These are phyloP conservation scores for Pyralis farinalis DNA, from an alignment of 2,888 invertebrate species.

Conservation along the genomic window DNA sequence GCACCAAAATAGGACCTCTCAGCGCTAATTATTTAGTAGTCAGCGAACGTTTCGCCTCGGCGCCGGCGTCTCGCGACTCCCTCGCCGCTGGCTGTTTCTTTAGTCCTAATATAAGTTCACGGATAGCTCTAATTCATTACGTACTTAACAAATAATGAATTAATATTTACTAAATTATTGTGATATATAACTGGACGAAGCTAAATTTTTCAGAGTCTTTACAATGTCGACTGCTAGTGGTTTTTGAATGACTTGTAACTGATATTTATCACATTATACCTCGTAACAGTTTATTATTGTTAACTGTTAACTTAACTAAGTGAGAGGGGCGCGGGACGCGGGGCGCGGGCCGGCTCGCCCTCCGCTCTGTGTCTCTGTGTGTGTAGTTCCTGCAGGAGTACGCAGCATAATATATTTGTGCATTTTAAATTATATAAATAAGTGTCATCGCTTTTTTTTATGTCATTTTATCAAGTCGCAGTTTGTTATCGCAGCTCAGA, in stretches of 20 bases:
- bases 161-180: constrained; percentile 55
- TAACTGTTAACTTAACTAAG: constrained; percentile 58
- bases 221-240: constrained; percentile 59
- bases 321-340: constrained; percentile 10
- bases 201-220: constrained; percentile 66
- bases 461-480: no score
- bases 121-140: not conserved
- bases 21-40: constrained; percentile 2
- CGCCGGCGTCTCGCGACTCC: not conserved
- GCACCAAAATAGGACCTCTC: constrained; percentile 3
- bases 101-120: constrained; percentile 2
- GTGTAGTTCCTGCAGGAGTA: no score
- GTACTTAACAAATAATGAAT: constrained; percentile 19
- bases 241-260: constrained; percentile 52
- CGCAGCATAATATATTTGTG: no score
- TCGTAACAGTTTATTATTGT: constrained; percentile 71
- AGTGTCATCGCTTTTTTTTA: no score
- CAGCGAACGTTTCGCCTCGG: not conserved
- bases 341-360: constrained; percentile 6
- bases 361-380: not conserved
- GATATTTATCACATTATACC: constrained; percentile 54
- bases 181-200: constrained; percentile 61
- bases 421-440: no score
- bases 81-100: not conserved
- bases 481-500: no score